phyloP scores from a whole-genome alignment of 2,797 vertebrate species.

The Pitangus sulphuratus region DNA sequence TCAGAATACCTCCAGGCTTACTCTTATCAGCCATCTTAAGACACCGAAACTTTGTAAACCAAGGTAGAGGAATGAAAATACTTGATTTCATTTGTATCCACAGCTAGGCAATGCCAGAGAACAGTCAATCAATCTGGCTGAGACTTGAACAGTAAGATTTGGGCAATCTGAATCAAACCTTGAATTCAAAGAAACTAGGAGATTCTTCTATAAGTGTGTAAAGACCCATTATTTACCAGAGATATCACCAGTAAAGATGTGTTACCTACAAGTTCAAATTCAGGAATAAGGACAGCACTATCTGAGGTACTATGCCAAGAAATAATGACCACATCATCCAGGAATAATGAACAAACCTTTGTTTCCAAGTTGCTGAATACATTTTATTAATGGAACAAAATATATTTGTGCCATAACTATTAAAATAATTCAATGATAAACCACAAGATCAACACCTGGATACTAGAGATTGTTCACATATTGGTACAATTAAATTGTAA shows the following conservation, averaged over 20 bases:
- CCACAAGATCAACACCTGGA: not conserved
- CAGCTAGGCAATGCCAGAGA: not conserved
- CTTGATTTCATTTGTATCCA: not conserved
- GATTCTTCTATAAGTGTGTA: not conserved
- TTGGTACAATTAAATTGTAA: not conserved
- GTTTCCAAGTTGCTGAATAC: not conserved
- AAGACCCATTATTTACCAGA: not conserved
- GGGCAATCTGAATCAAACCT: not conserved
- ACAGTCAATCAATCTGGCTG: not conserved
- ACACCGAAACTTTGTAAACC: not conserved
- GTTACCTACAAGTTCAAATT: not conserved
- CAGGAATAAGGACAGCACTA: not conserved
- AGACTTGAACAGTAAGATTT: not conserved
- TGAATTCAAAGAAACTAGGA: not conserved
- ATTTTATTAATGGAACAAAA: not conserved
- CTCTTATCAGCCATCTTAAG: not conserved
- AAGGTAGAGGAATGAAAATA: not conserved
- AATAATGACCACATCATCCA: not conserved
- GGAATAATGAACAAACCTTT: not conserved
- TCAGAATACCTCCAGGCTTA: not conserved
- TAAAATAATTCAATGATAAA: not conserved
- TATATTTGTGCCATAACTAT: not conserved
- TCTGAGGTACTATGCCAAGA: not conserved
- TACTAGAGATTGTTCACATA: not conserved
- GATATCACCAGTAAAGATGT: not conserved